Base-by-base conservation (phyloP, 2,888 invertebrate genomes). In the Campoplex capitator region DNA sequence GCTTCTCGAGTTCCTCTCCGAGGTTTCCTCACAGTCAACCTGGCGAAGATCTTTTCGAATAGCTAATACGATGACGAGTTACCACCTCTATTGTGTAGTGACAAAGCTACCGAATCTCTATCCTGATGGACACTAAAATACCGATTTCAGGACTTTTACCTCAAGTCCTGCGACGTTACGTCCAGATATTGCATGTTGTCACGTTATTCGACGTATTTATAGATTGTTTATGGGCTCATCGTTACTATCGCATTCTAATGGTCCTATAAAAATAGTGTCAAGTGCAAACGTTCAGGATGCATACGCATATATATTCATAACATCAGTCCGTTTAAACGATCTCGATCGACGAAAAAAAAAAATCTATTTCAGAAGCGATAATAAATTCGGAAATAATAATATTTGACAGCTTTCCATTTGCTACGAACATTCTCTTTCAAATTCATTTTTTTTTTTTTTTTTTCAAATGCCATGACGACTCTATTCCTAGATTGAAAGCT, bases 121-220 rank as follows among this genome's bases (percentile, higher is more conserved):
- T 77, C 35, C 67, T 32, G 18, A 28, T 13, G 58, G 42, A 68
- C 45, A 77, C 23, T 82, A 67, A 77, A 85, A 81, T 85, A 74
- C 68, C 51, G 51, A 71, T 67, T 56, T 18, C 1, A 58, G 65
- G 42, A 54, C 9, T 23, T n/a, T 54, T 16, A 42, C 13, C 9
- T 13, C 32, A 32, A 45, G 8, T n/a, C n/a, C 16, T 51, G 23
- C 9, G 8, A 76, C 32, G 38, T 28, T 67, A 54, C 6, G 32
- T 48, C 13, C 38, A 38, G 3, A 4, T 51, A 67, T 67, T 23
- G 16, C 54, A 58, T 18, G 45, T 62, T 75, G 75, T 28, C 42
- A 28, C 75, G 62, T 62, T 42, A 28, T 58, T 38, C 28, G 13
- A 74, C 16, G 11, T 38, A 73, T 74, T 56, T 74, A 70, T 42